Percentiles rank a stretch among this genome's conserved stretches.
Conservation (phyloP, 2,113 vertebrate species). For the Neodontobutis hainanensis region DNA sequence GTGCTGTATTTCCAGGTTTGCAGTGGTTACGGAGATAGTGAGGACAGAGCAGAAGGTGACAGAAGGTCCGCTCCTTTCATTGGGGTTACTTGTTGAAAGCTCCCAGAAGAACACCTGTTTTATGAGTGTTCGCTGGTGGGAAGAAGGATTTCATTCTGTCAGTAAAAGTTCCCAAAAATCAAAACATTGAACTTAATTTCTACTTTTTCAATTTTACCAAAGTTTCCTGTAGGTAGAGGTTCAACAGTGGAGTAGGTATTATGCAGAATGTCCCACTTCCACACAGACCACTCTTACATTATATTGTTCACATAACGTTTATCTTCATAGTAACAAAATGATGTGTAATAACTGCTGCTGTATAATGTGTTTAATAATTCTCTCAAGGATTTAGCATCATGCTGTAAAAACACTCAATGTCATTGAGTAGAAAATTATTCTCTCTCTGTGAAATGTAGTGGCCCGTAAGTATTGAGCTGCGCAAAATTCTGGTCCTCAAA, state of each 20-base stretch:
- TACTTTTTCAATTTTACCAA: background rate
- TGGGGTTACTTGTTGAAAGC: constrained; percentile 38
- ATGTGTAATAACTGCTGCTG: background rate
- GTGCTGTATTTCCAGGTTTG: constrained; percentile 29
- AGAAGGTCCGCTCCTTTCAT: constrained; percentile 34
- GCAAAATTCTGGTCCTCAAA: constrained; percentile 1
- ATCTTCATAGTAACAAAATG: background rate
- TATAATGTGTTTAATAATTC: background rate
- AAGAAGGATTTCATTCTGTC: constrained; percentile 5
- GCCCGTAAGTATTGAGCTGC: background rate
- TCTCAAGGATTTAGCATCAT: background rate
- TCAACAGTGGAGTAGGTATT: background rate
- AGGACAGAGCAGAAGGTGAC: constrained; percentile 31
- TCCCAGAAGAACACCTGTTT: constrained; percentile 48
- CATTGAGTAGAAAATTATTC: background rate
- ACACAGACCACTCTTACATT: no score
- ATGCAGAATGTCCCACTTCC: background rate
- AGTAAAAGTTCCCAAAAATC: background rate
- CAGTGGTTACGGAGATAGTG: constrained; percentile 17
- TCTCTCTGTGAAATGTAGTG: background rate
- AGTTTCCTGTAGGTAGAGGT: background rate
- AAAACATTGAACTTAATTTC: background rate
- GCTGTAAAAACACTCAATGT: background rate
- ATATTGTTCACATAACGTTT: no score
- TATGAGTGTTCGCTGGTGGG: constrained; percentile 4